Conservation (phyloP, 1,140 invertebrate species). For the Calliopsis andreniformis region DNA sequence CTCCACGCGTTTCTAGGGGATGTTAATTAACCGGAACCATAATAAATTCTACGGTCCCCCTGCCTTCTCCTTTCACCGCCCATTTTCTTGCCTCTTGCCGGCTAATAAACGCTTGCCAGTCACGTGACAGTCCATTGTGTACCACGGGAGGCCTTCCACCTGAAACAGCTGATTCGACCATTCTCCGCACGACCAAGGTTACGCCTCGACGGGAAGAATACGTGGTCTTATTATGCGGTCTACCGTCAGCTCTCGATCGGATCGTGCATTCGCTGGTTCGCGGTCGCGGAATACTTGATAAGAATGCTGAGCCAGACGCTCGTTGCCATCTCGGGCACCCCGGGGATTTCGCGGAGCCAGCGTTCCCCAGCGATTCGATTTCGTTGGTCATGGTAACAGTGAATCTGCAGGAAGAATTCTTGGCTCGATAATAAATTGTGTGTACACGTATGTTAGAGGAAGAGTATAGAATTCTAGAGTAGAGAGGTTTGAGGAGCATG, state of each 20-base stretch:
- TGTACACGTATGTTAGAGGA: no score
- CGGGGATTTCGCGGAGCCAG: not conserved
- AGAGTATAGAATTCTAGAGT: no score
- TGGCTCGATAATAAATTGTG: no score
- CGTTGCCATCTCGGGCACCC: not conserved
- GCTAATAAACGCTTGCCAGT: slow-evolving; percentile 67
- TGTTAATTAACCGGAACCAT: slow-evolving; percentile 39
- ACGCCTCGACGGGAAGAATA: slow-evolving; percentile 48
- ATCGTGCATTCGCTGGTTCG: not conserved
- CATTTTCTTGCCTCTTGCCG: slow-evolving; percentile 30
- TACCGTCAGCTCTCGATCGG: slow-evolving; percentile 22
- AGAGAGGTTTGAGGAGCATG: no score
- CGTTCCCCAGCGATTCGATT: not conserved
- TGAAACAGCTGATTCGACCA: slow-evolving; percentile 65
- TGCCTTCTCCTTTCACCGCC: slow-evolving; percentile 23
- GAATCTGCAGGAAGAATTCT: not conserved
- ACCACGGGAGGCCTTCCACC: slow-evolving; percentile 47
- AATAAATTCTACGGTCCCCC: slow-evolving; percentile 31
- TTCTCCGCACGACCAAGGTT: slow-evolving; percentile 65
- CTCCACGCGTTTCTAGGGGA: slow-evolving; percentile 41
- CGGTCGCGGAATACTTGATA: slow-evolving; percentile 9
- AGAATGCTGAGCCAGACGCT: not conserved
- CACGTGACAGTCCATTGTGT: slow-evolving; percentile 67
- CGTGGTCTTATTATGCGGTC: slow-evolving; percentile 22
- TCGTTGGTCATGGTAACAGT: not conserved